Evolutionary conservation across 2,888 invertebrate genomes (phyloP).

Genomic region (Miltochrista miniata): DNA sequence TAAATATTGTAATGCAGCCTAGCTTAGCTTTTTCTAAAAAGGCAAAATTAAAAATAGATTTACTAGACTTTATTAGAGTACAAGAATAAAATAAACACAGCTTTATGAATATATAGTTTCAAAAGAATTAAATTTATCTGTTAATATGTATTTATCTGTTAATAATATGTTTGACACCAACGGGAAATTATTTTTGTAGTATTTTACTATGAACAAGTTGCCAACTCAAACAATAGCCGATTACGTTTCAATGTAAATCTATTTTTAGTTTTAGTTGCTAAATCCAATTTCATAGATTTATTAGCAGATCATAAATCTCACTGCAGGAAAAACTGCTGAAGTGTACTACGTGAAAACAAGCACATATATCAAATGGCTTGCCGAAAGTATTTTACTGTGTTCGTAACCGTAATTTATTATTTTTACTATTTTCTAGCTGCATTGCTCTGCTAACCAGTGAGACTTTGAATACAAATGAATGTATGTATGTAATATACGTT

Average conservation of each 20-base stretch:
- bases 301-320: slow-evolving; percentile 27
- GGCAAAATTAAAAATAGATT: too few species aligned
- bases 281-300: slow-evolving; percentile 24
- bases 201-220: too few species aligned
- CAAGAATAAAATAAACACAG: too few species aligned
- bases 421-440: slow-evolving; percentile 13
- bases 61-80: too few species aligned
- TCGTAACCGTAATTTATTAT: slow-evolving; percentile 20
- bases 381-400: slow-evolving; percentile 21
- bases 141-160: too few species aligned
- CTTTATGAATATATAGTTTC: too few species aligned
- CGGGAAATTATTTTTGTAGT: too few species aligned
- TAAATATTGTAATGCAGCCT: too few species aligned
- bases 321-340: slow-evolving; percentile 20
- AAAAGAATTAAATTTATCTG: too few species aligned
- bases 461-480: slow-evolving; percentile 10
- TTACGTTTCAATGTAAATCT: too few species aligned
- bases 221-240: too few species aligned
- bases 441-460: slow-evolving; percentile 5
- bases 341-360: slow-evolving; percentile 30
- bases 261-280: background rate
- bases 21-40: background rate
- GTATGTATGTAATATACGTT: slow-evolving; percentile 18
- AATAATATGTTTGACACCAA: too few species aligned
- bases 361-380: slow-evolving; percentile 29